These are phyloP conservation scores for Myiothlypis coronata DNA, from an alignment of 2,797 vertebrate genomes.

Conservation along the genomic window DNA sequence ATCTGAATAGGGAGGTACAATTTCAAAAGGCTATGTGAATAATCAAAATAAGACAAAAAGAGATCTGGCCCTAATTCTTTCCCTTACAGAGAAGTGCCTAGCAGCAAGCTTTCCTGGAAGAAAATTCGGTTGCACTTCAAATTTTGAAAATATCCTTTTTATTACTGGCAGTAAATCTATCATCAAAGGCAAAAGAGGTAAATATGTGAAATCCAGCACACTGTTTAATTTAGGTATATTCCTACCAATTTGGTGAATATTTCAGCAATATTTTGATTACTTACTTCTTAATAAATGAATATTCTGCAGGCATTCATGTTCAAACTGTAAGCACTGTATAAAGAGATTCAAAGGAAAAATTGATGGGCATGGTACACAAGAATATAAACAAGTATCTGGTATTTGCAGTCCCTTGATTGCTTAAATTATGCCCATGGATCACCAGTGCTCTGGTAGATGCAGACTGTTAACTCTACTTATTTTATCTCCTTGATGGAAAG, in stretches of 20 bases:
- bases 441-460: background rate
- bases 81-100: background rate
- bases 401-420: background rate
- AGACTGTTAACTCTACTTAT: background rate
- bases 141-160: background rate
- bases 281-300: background rate
- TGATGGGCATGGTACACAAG: background rate
- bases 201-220: background rate
- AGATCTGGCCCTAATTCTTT: background rate
- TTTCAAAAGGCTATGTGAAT: background rate
- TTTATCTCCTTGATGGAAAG: constrained; percentile 24
- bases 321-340: background rate
- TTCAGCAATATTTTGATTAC: background rate
- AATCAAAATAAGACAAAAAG: background rate
- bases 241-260: background rate
- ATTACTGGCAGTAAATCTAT: background rate
- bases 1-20: background rate
- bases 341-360: background rate
- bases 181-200: background rate
- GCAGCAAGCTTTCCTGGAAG: background rate
- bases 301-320: background rate
- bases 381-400: background rate
- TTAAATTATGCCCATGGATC: background rate
- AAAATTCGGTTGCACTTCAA: background rate
- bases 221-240: background rate